Base-by-base conservation (phyloP, 2,113 vertebrate genomes). In the Sinosuthora webbiana region DNA sequence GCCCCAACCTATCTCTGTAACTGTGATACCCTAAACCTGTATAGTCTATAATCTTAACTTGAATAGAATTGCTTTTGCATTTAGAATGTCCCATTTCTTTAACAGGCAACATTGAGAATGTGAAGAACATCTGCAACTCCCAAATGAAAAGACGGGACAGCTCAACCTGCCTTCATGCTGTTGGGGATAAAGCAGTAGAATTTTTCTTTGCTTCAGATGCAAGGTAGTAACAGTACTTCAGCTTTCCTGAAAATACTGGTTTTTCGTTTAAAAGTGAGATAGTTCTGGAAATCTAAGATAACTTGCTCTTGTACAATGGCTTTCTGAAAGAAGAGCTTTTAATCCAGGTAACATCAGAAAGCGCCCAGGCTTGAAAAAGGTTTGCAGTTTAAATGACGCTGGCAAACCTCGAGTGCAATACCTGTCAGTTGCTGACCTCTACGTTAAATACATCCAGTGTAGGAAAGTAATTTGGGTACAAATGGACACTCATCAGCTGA, bases 201-300 rank as follows among this genome's bases (percentile, higher is more conserved):
- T 99, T 99, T 95, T 99, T 98, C 97, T 99, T 99, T 86, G 99
- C 99, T 69, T 99, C 99, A 45, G 99, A 99, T 55, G 99, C 99
- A 50, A 99, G 99, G 99, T 99, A 96, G 92, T n/a, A n/a, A 28
- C 65, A 68, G 25, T 42, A 53, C 13, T 57, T 50, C 6, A 87
- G 6, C 9, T 13, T 23, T 52, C 69, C 18, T 65, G 68, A 83
- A 92, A 81, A 80, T 33, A 60, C 2, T 74, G 31, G 2, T 0
- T 41, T 76, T 73, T 74, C 64, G 12, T 67, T 60, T 45, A 63
- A 62, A 77, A 71, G 39, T 63, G 18, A 71, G 53, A 16, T 23
- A 15, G 28, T 28, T 90, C 57, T 88, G 56, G 22, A 56, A 70
- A n/a, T 71, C 11, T 23, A 15, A 0, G 3, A 35, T 91, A 6